Conservation (phyloP, 2,888 invertebrate species). For the Marronus borbonicus region DNA sequence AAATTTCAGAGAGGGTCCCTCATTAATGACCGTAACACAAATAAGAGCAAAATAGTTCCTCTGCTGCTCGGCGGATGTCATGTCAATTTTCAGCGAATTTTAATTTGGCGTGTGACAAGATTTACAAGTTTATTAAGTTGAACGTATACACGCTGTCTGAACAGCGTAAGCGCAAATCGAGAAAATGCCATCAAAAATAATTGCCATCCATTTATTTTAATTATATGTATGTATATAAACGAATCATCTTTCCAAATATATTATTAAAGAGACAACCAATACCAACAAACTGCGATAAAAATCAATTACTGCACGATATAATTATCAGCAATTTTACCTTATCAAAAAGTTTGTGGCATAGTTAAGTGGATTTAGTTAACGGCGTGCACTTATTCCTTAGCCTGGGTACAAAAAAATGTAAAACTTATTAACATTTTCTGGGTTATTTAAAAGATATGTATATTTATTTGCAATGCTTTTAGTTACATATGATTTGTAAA, state of each 20-base stretch:
- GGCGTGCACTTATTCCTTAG: too few relatives aligned
- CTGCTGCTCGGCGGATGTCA: conserved; percentile 1
- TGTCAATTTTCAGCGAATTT: conserved; percentile 23
- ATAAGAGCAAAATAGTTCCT: conserved; percentile 19
- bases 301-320: too few relatives aligned
- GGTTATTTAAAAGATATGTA: too few relatives aligned
- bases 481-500: too few relatives aligned
- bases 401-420: too few relatives aligned
- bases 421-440: too few relatives aligned
- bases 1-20: conserved; percentile 11
- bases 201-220: conserved; percentile 19
- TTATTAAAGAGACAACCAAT: not conserved
- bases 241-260: not conserved
- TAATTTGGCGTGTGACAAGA: conserved; percentile 29
- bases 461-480: too few relatives aligned
- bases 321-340: too few relatives aligned
- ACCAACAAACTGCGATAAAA: not conserved
- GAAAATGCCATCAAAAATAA: conserved; percentile 19
- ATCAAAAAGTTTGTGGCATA: too few relatives aligned
- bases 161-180: not conserved
- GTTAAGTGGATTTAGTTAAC: too few relatives aligned
- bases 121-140: conserved; percentile 25
- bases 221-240: conserved; percentile 11
- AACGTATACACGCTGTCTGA: conserved; percentile 11
- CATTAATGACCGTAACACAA: conserved; percentile 21